These are phyloP conservation scores for Nannospalax galili DNA, from an alignment of 2,113 vertebrate genomes.

Conservation along the genomic window DNA sequence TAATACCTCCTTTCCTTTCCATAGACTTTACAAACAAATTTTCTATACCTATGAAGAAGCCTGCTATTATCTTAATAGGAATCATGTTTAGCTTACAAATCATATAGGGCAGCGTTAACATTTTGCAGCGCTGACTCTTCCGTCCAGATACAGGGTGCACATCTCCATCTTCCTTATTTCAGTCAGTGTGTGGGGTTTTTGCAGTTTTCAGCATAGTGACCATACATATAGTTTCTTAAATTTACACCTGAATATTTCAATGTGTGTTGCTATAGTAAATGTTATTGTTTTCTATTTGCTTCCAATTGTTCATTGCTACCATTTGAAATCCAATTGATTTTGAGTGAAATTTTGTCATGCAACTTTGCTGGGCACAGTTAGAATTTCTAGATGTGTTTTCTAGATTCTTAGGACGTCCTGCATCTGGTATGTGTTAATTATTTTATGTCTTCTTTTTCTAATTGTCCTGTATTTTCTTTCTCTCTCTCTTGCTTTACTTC, in stretches of 20 bases:
- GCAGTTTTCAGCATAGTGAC: background rate
- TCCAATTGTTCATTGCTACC: background rate
- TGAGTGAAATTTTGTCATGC: background rate
- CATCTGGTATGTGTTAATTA: background rate
- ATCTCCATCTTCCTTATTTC: background rate
- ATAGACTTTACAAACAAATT: background rate
- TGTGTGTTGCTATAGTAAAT: background rate
- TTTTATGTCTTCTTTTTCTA: background rate
- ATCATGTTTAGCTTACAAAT: background rate
- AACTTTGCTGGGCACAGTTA: background rate
- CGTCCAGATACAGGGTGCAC: no score
- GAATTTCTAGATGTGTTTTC: background rate
- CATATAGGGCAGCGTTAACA: background rate
- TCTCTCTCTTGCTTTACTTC: background rate
- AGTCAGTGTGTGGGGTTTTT: background rate
- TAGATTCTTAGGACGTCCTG: background rate
- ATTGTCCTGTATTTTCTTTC: background rate
- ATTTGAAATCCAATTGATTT: background rate
- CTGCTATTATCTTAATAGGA: background rate
- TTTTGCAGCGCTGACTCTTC: background rate
- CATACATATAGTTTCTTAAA: background rate
- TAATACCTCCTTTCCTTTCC: background rate
- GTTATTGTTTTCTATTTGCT: background rate
- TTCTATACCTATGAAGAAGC: background rate
- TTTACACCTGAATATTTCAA: background rate